A percentile compares a stretch with the other conserved stretches of the same genome.
Conservation (phyloP, 1,140 invertebrate genomes). For the Zaprionus nigranus region DNA sequence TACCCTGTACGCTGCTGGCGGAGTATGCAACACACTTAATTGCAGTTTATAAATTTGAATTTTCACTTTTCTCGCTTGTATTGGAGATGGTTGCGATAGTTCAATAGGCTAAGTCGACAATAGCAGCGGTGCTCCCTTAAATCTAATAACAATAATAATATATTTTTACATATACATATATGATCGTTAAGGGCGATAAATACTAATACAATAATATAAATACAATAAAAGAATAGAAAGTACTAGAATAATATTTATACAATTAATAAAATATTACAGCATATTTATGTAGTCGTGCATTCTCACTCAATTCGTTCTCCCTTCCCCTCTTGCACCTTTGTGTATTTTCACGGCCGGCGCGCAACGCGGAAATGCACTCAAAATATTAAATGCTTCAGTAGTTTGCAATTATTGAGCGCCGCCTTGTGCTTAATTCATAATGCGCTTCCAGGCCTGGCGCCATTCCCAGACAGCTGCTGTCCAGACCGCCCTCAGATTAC, state of each 20-base stretch:
- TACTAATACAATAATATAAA: background rate
- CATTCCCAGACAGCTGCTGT: constrained; percentile 27
- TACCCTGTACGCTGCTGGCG: background rate
- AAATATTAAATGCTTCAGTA: constrained; percentile 82
- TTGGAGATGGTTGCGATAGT: background rate
- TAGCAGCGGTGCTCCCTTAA: background rate
- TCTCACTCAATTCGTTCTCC: constrained; percentile 4
- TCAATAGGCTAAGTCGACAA: background rate
- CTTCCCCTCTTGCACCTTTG: background rate
- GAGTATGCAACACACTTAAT: background rate
- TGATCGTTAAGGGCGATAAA: background rate
- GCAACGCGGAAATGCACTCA: constrained; percentile 79
- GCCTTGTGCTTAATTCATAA: constrained; percentile 78
- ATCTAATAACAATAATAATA: too few species aligned
- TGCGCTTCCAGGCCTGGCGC: constrained; percentile 34
- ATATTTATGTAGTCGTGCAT: background rate
- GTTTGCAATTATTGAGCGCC: constrained; percentile 74
- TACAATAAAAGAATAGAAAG: too few species aligned
- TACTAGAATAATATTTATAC: too few species aligned
- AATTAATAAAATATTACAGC: background rate
- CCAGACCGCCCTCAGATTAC: background rate
- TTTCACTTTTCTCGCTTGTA: background rate
- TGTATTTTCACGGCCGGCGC: constrained; percentile 35
- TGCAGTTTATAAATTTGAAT: background rate
- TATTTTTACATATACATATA: too few species aligned